Conservation (phyloP, 2,888 invertebrate genomes). For the Ptychoptera albimana region DNA sequence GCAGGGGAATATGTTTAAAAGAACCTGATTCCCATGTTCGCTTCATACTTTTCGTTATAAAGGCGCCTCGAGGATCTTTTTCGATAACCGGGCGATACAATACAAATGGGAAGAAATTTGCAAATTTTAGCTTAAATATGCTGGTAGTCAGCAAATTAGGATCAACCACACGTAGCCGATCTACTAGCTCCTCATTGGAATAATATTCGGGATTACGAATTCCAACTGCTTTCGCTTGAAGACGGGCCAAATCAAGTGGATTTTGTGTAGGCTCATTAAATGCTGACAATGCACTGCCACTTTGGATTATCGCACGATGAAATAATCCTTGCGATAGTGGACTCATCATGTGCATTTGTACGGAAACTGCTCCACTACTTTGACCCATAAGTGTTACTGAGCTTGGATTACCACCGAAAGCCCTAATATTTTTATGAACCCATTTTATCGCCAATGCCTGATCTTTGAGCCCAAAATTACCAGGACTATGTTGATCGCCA, state of each 20-base stretch:
- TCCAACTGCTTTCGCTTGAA: conserved; percentile 28
- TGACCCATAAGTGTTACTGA: conserved; percentile 33
- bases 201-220: conserved; percentile 20
- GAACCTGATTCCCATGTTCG: conserved; percentile 25
- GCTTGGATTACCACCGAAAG: conserved; percentile 30
- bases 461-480: conserved; percentile 36
- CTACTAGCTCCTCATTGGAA: conserved; percentile 22
- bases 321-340: conserved; percentile 29
- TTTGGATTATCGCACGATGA: conserved; percentile 31
- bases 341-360: conserved; percentile 33
- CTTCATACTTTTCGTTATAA: conserved; percentile 30
- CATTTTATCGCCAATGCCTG: conserved; percentile 32
- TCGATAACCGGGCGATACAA: conserved; percentile 34
- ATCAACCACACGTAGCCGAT: conserved; percentile 29
- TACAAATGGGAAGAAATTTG: conserved; percentile 28
- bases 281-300: conserved; percentile 33
- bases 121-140: no score
- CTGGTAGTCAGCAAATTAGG: conserved; percentile 20
- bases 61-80: conserved; percentile 22
- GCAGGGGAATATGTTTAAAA: conserved; percentile 32
- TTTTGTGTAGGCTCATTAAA: conserved; percentile 14
- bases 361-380: conserved; percentile 32
- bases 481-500: conserved; percentile 30
- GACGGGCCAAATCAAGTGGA: conserved; percentile 23
- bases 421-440: conserved; percentile 30